These are phyloP conservation scores for Zaprionus taronus DNA, from an alignment of 1,140 invertebrate species.

Conservation along the genomic window DNA sequence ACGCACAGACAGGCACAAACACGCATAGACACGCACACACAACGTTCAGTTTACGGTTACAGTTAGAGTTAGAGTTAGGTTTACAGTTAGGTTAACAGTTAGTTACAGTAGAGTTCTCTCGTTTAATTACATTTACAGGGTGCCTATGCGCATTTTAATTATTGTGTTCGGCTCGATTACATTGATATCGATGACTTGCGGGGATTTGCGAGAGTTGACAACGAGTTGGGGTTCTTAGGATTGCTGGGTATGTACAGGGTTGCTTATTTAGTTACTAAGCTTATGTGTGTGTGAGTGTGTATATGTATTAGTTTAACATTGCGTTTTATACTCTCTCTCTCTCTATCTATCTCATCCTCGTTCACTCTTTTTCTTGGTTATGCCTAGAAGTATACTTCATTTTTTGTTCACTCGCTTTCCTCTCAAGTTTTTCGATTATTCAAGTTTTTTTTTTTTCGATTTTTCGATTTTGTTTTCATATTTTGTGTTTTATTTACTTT, in stretches of 20 bases:
- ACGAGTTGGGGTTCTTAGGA: neutral
- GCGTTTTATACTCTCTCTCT: conserved; percentile 30
- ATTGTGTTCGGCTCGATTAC: neutral
- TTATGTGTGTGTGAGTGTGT: conserved; percentile 1
- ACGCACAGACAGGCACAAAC: conserved; percentile 17
- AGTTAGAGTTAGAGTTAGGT: conserved; percentile 35
- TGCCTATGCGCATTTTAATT: conserved; percentile 5
- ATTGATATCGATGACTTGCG: conserved; percentile 1
- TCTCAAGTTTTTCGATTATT: conserved; percentile 30
- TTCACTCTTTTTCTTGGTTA: conserved; percentile 42
- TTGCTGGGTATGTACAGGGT: neutral
- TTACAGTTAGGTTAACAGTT: conserved; percentile 17
- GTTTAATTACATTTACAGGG: conserved; percentile 2
- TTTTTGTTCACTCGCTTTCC: conserved; percentile 23
- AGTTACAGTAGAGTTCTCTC: conserved; percentile 13
- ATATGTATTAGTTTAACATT: conserved; percentile 13
- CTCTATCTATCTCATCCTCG: conserved; percentile 31
- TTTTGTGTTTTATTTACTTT: conserved; percentile 40
- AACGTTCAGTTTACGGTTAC: conserved; percentile 19
- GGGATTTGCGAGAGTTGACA: conserved; percentile 6
- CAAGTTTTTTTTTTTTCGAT: conserved; percentile 39
- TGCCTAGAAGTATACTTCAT: conserved; percentile 69
- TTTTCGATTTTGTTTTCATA: conserved; percentile 26
- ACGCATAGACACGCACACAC: conserved; percentile 16
- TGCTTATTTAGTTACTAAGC: conserved; percentile 13